Conservation (phyloP, 2,888 invertebrate genomes). For the Scaptodrosophila latifasciaeformis region DNA sequence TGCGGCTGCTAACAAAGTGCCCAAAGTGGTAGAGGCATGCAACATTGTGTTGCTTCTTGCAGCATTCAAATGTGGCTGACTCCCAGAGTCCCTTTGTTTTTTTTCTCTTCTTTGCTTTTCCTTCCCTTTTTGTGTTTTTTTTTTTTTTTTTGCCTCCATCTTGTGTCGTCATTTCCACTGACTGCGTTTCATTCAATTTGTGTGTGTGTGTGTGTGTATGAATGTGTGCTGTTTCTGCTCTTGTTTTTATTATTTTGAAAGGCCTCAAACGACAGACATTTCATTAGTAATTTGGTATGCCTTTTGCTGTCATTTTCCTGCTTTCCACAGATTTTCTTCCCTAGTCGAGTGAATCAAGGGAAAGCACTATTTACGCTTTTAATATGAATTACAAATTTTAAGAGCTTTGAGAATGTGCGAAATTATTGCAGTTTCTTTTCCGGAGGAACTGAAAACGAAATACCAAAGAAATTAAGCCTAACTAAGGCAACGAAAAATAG, state of each 20-base stretch:
- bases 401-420: too few species aligned
- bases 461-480: too few species aligned
- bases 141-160: constrained; percentile 34
- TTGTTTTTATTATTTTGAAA: constrained; percentile 8
- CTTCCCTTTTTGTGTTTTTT: constrained; percentile 9
- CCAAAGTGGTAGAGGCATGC: constrained; percentile 67
- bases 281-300: constrained; percentile 62
- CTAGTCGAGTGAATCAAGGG: background rate
- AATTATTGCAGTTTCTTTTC: too few species aligned
- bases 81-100: constrained; percentile 1
- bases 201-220: background rate
- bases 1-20: constrained; percentile 57
- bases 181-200: constrained; percentile 59
- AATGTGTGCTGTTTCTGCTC: constrained; percentile 18
- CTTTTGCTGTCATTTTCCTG: constrained; percentile 42
- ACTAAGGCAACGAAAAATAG: constrained; percentile 1
- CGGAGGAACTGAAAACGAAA: constrained; percentile 38
- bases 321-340: background rate
- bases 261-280: constrained; percentile 29
- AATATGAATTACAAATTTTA: constrained; percentile 66
- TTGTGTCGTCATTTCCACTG: constrained; percentile 62
- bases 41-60: constrained; percentile 66
- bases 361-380: constrained; percentile 55
- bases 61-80: constrained; percentile 56
- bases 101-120: constrained; percentile 24